These are phyloP conservation scores for Argopecten irradians DNA, from an alignment of 1,140 invertebrate species.

Conservation along the genomic window DNA sequence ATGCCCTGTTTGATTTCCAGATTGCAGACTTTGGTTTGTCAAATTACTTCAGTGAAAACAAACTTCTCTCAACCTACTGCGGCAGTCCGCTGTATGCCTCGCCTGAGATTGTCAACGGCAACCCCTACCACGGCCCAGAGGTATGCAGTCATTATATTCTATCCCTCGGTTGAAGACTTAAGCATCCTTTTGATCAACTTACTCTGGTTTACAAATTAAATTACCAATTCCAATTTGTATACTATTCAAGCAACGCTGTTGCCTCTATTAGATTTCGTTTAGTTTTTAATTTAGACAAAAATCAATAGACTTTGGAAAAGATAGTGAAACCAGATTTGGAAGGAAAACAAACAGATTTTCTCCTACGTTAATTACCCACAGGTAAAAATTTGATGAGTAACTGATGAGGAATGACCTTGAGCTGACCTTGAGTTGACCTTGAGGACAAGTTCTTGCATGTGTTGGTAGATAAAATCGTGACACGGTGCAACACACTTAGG, in stretches of 20 bases:
- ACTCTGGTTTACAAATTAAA: background rate
- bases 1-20: slow-evolving; percentile 77
- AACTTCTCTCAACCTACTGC: slow-evolving; percentile 93
- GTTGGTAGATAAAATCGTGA: background rate
- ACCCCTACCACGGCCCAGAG: slow-evolving; percentile 98
- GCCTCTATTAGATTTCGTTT: background rate
- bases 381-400: background rate
- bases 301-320: too few species aligned
- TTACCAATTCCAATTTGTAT: background rate
- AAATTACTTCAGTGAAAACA: slow-evolving; percentile 93
- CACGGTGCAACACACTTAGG: background rate
- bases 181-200: background rate
- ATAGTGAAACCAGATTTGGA: background rate
- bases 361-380: background rate
- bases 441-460: background rate
- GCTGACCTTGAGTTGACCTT: background rate
- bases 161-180: background rate
- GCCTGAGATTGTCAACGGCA: slow-evolving; percentile 98
- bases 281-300: background rate
- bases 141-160: slow-evolving; percentile 69
- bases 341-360: background rate
- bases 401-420: background rate
- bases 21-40: slow-evolving; percentile 99
- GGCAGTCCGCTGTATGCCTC: slow-evolving; percentile 98
- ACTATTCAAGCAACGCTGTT: background rate